These are phyloP conservation scores for Eubasilissa splendida DNA, from an alignment of 2,888 invertebrate genomes.

Conservation along the genomic window DNA sequence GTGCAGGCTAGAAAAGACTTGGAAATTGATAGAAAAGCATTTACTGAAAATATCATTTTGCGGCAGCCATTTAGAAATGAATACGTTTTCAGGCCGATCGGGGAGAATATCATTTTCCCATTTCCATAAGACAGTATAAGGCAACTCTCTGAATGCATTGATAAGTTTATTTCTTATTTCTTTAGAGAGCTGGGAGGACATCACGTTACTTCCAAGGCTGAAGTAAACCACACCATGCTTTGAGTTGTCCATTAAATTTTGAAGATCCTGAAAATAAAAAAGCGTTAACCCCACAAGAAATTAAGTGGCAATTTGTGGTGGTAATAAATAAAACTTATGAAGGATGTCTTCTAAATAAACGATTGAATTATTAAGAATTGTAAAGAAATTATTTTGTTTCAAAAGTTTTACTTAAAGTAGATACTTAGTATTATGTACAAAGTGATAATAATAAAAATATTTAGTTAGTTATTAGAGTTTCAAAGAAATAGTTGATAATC, in stretches of 20 bases:
- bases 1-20: no score
- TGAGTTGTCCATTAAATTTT: conserved; percentile 59
- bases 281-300: neutral
- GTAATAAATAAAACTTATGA: no score
- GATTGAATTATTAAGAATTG: no score
- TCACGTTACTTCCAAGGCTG: conserved; percentile 62
- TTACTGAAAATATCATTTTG: conserved; percentile 64
- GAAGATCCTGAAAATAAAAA: conserved; percentile 58
- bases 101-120: conserved; percentile 61
- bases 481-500: no score
- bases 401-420: no score
- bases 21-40: no score
- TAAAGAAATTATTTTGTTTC: no score
- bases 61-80: conserved; percentile 63
- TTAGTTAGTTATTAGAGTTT: no score
- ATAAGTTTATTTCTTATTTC: conserved; percentile 60
- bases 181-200: conserved; percentile 60
- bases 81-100: conserved; percentile 60
- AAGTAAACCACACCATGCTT: conserved; percentile 61
- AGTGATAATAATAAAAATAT: no score
- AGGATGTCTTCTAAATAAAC: no score
- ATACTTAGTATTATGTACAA: no score
- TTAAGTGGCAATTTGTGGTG: neutral
- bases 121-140: conserved; percentile 62
- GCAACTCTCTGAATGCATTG: conserved; percentile 61